Conservation (phyloP, 2,888 invertebrate genomes). For the Xestobium rufovillosum region DNA sequence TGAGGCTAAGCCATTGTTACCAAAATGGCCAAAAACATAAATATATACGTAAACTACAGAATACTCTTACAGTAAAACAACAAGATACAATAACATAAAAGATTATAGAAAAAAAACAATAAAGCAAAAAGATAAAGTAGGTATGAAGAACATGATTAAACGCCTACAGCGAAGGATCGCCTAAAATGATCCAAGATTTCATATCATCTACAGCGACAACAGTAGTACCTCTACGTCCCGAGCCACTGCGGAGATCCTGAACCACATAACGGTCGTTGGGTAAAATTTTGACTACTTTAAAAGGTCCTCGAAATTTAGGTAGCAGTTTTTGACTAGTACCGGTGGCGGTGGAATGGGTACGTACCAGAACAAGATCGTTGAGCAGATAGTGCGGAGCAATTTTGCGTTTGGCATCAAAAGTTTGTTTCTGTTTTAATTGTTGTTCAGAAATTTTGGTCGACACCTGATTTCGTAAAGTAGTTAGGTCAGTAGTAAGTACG, state of each 20-base stretch:
- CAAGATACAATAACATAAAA: no score
- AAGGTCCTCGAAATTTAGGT: constrained; percentile 9
- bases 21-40: no score
- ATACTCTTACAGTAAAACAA: no score
- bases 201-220: neutral
- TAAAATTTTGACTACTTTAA: constrained; percentile 9
- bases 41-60: no score
- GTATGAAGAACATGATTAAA: no score
- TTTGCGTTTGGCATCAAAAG: constrained; percentile 12
- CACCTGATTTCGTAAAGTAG: neutral
- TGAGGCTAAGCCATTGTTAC: no score
- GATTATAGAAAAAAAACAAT: no score
- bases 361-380: constrained; percentile 13
- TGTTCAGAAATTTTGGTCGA: neutral
- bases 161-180: no score
- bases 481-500: neutral
- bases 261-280: constrained; percentile 13
- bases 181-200: neutral
- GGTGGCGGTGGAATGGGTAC: constrained; percentile 8
- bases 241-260: constrained; percentile 3
- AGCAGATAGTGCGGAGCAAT: constrained; percentile 6
- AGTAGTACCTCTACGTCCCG: neutral
- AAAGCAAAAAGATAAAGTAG: no score
- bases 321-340: constrained; percentile 11
- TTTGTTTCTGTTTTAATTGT: constrained; percentile 10